phyloP scores from a whole-genome alignment of 2,888 invertebrate species.

The Agapostemon virescens region DNA sequence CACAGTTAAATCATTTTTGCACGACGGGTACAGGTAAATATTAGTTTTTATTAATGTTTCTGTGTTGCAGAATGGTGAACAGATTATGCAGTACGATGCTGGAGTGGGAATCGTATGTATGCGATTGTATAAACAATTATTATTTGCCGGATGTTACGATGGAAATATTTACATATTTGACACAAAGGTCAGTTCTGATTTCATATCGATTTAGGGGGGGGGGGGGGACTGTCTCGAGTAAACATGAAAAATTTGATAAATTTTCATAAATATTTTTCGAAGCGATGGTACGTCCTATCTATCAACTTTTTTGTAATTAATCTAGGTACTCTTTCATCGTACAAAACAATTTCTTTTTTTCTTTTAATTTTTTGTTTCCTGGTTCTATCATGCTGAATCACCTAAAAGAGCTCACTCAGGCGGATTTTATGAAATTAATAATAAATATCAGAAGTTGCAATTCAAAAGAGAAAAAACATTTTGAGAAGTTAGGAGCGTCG shows the following conservation, averaged over 20 bases:
- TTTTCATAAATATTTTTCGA: too few relatives aligned
- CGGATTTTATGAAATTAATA: neutral
- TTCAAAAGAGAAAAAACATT: too few relatives aligned
- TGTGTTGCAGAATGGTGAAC: constrained; percentile 84
- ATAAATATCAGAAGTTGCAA: neutral
- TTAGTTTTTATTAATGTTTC: constrained; percentile 23
- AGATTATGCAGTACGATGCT: constrained; percentile 83
- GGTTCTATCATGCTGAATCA: too few relatives aligned
- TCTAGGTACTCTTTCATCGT: too few relatives aligned
- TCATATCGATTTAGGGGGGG: neutral
- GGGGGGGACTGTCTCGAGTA: neutral
- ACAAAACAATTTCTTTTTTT: too few relatives aligned
- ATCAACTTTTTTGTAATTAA: too few relatives aligned
- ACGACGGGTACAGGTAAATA: neutral
- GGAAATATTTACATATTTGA: constrained; percentile 89
- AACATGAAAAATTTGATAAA: too few relatives aligned
- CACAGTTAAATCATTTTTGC: neutral
- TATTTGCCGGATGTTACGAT: constrained; percentile 89
- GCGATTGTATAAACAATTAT: constrained; percentile 84
- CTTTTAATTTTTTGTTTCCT: too few relatives aligned
- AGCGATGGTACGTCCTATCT: too few relatives aligned
- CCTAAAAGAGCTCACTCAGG: neutral
- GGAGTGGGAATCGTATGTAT: constrained; percentile 89
- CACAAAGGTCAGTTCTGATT: constrained; percentile 76
- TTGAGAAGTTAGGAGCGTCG: too few relatives aligned